Conservation (phyloP, 2,113 vertebrate genomes). For the Mesocricetus auratus region DNA sequence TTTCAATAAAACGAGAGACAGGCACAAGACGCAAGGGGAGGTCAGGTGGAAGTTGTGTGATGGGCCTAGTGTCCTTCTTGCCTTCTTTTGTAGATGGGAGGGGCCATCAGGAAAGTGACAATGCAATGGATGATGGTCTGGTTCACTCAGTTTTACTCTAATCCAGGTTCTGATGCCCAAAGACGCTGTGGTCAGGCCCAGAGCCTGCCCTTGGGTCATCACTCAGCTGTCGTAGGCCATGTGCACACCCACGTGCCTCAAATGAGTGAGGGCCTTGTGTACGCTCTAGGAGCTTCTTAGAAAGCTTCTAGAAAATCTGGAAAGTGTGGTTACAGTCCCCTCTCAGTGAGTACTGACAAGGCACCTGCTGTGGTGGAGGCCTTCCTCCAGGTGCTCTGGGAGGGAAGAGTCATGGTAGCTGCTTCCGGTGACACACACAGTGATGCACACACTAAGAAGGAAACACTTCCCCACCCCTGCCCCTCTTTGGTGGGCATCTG, state of each 20-base stretch:
- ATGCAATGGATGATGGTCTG: background rate
- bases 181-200: background rate
- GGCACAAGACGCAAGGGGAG: background rate
- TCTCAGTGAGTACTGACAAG: background rate
- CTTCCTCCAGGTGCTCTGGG: background rate
- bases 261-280: background rate
- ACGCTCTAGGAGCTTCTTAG: background rate
- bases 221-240: background rate
- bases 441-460: background rate
- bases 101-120: background rate
- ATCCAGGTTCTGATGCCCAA: background rate
- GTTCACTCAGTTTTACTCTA: background rate
- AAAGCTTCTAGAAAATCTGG: background rate
- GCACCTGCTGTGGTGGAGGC: background rate
- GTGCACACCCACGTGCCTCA: background rate
- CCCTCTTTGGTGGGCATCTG: background rate
- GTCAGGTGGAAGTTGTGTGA: background rate
- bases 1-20: background rate
- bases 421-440: background rate
- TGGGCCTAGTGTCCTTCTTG: background rate
- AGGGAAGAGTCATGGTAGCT: background rate
- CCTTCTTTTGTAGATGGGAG: background rate
- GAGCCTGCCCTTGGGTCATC: background rate
- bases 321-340: background rate
- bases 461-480: background rate